Base-by-base conservation (phyloP, 2,113 vertebrate genomes). In the Tetrax tetrax region DNA sequence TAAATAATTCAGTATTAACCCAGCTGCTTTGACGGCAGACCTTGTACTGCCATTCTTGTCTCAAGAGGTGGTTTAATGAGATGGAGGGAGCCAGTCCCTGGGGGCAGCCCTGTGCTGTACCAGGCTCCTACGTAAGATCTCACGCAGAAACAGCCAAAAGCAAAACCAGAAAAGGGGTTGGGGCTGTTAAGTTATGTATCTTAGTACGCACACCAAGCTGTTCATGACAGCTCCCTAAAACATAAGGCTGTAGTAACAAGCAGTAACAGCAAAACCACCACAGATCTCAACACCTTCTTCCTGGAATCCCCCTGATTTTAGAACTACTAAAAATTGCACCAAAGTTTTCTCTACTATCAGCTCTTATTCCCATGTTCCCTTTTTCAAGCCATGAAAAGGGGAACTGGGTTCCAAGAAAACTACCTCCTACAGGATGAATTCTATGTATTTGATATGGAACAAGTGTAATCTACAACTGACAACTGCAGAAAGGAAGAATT, bases 381-480 rank as follows among this genome's bases (percentile, higher is more conserved):
- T 89, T 74, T 72, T 53, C 6, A 48, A 56, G 27, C 35, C 11
- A 25, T 10, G 48, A 31, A 61, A 69, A 87, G 25, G 7, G 24
- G 21, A 60, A 18, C 1, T 14, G 9, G 3, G 22, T 83, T 47
- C 76, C 66, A 77, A n/a, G 54, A 66, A 69, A 76, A 14, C 21
- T 13, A 38, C 38, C 60, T 78, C 7, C 69, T 28, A 19, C 19
- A 7, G 38, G 43, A 51, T 4, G 4, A 68, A 20, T 37, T 28
- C 24, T 16, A 0, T 2, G 9, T 10, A 15, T 22, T 43, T 14
- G 7, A 37, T 6, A 21, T 0, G 8, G 21, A n/a, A 4, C 23
- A 37, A 83, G 18, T 7, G 20, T 12, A 14, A 88, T 12, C n/a
- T 16, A 18, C 37, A 43, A 11, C 8, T 25, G n/a, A 10, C 28